Evolutionary conservation across 2,888 invertebrate species (phyloP), one percentile per base, ranked within the genome.

Genomic region (Zygaena filipendulae): DNA sequence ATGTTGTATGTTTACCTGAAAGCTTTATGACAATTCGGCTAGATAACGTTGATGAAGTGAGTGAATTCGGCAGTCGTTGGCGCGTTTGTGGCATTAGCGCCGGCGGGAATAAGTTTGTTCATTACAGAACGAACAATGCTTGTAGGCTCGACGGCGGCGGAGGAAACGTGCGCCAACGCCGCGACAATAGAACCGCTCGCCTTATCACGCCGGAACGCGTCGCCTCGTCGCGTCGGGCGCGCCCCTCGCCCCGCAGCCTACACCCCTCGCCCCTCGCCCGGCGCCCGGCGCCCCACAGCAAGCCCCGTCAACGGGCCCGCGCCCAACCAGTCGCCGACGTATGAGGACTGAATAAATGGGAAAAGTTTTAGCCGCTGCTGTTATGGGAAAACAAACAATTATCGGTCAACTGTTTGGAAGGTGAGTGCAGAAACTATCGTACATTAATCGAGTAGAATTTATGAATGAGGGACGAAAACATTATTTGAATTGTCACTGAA

Each of bases 131-230:
- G 67, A 77, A 75, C 79, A 75, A 77, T 57, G 58, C 63, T n/a
- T 47, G 67, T 64, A 67, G 77, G 74, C 77, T 66, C 70, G 71
- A 52, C 72, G 69, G 66, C 66, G 59, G 61, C 52, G 58, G 63
- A 75, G 77, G 77, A 77, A 79, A 77, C 75, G 72, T 77, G 77
- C 74, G 77, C 72, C 71, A 70, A 75, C 74, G 79, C 72, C 61
- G 66, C 57, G 50, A 79, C 77, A 79, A 79, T 70, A 48, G 69
- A 43, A 53, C 52, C 61, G 59, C 59, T 50, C 59, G 72, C 70
- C 72, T 77, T 77, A 79, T 77, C 77, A 49, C 61, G 68, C 75
- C 77, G 79, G 77, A 77, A 77, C 71, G 75, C 64, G 69, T 52
- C 67, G 42, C 35, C 38, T 36, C 29, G 38, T 19, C 33, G 24